These are phyloP conservation scores for Sesia apiformis DNA, from an alignment of 2,888 invertebrate genomes.

Conservation along the genomic window DNA sequence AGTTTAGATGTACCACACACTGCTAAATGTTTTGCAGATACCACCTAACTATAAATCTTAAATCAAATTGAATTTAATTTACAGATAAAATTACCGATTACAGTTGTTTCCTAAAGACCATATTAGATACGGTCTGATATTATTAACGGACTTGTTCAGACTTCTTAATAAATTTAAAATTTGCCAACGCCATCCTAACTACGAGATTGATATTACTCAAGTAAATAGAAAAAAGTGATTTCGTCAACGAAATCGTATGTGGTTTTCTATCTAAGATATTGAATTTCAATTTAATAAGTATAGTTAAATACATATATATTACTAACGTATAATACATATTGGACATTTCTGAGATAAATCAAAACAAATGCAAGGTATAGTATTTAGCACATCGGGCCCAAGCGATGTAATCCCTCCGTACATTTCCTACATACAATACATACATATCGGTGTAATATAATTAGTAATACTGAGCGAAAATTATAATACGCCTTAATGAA, in stretches of 20 bases:
- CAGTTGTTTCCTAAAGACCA: conserved; percentile 52
- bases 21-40: conserved; percentile 44
- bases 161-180: conserved; percentile 55
- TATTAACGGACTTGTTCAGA: conserved; percentile 56
- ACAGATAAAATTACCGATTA: conserved; percentile 57
- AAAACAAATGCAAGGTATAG: background rate
- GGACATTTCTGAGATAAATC: background rate
- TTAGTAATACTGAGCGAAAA: conserved; percentile 68
- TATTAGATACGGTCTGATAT: conserved; percentile 53
- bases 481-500: conserved; percentile 50
- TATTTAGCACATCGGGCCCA: background rate
- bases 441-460: conserved; percentile 25
- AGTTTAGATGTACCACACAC: conserved; percentile 38
- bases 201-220: conserved; percentile 58
- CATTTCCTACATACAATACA: background rate
- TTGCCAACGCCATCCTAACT: conserved; percentile 63
- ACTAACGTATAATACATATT: background rate
- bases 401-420: background rate
- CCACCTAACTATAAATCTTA: conserved; percentile 60
- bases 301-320: conserved; percentile 1
- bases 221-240: conserved; percentile 57
- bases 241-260: conserved; percentile 52
- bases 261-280: conserved; percentile 37
- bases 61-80: conserved; percentile 56
- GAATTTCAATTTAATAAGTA: conserved; percentile 11